These are phyloP conservation scores for Mugil cephalus DNA, from an alignment of 2,113 vertebrate genomes.

Conservation along the genomic window DNA sequence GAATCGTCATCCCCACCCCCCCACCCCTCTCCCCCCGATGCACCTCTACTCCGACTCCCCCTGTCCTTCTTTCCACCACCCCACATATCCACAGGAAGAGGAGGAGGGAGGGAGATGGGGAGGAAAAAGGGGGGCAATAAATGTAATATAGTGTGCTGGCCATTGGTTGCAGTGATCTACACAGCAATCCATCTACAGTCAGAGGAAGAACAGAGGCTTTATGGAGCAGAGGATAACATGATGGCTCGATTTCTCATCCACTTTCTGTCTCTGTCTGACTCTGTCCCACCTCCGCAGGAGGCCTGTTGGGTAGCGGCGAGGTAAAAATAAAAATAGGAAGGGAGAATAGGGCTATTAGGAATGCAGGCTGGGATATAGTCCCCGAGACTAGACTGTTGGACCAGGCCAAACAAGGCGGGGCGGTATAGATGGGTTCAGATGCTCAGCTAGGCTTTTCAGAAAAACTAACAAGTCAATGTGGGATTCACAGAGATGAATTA, in stretches of 20 bases:
- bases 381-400: conserved; percentile 42
- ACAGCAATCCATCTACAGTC: conserved; percentile 76
- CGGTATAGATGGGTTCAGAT: conserved; percentile 42
- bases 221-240: conserved; percentile 79
- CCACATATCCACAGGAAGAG: conserved; percentile 43
- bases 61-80: conserved; percentile 61
- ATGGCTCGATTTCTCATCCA: conserved; percentile 81
- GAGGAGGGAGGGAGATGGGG: conserved; percentile 41
- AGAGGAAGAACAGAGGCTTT: conserved; percentile 80
- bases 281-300: conserved; percentile 56
- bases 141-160: conserved; percentile 82
- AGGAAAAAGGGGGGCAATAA: conserved; percentile 73
- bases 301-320: conserved; percentile 39
- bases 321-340: conserved; percentile 58
- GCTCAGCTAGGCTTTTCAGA: conserved; percentile 32
- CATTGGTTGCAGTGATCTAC: conserved; percentile 79
- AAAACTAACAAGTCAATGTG: conserved; percentile 47
- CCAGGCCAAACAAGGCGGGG: conserved; percentile 12
- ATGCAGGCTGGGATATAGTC: conserved; percentile 28
- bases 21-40: conserved; percentile 31
- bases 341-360: conserved; percentile 45
- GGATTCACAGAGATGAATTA: conserved; percentile 61
- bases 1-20: conserved; percentile 64
- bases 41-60: conserved; percentile 54
- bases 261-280: conserved; percentile 60